Conservation (phyloP, 2,113 vertebrate genomes). For the Poeciliopsis prolifica region DNA sequence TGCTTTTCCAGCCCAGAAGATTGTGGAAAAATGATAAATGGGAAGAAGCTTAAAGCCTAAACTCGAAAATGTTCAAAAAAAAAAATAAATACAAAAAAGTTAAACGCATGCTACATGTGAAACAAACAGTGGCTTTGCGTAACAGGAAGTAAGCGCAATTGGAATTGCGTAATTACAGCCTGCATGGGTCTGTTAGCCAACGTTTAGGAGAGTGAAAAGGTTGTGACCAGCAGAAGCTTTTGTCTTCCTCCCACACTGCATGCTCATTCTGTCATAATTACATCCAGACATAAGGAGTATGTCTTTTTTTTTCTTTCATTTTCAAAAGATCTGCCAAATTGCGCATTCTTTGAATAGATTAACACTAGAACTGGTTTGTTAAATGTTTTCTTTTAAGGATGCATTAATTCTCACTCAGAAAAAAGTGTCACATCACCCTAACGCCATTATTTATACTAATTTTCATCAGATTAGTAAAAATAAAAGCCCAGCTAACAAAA, state of each 20-base stretch:
- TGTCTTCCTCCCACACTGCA: conserved; percentile 58
- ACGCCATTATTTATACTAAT: no score
- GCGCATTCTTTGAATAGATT: conserved; percentile 23
- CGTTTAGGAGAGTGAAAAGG: background rate
- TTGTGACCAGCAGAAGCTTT: conserved; percentile 10
- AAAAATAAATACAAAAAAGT: background rate
- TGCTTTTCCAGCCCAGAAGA: conserved; percentile 5
- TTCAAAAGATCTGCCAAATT: conserved; percentile 38
- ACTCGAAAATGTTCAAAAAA: conserved; percentile 1
- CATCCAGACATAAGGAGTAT: conserved; percentile 51
- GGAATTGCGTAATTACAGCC: background rate
- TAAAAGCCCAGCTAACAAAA: background rate
- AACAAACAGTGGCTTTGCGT: background rate
- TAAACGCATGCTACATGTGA: background rate
- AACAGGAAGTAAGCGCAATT: background rate
- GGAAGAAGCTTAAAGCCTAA: background rate
- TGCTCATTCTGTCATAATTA: conserved; percentile 63
- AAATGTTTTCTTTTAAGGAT: background rate
- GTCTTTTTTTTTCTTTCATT: conserved; percentile 23
- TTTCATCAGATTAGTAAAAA: background rate
- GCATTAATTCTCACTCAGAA: background rate
- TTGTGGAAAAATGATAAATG: conserved; percentile 10
- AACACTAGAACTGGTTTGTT: background rate
- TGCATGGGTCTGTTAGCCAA: background rate
- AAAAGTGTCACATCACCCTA: background rate